Percentiles rank a stretch among this genome's conserved stretches.
Conservation (phyloP, 2,797 vertebrate species). For the Uromys caudimaculatus region DNA sequence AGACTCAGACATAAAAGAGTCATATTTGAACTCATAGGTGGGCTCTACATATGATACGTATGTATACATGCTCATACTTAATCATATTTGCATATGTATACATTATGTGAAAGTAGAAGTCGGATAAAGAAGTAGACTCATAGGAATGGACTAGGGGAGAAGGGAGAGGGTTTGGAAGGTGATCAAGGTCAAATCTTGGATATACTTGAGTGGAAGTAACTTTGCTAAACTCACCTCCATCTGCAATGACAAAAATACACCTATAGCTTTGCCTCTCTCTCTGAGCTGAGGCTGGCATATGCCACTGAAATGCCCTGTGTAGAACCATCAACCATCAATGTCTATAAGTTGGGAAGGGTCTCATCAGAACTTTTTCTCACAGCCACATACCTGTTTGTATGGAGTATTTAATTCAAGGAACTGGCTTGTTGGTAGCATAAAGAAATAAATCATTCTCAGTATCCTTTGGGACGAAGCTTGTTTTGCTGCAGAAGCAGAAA, state of each 20-base stretch:
- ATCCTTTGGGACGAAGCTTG: background rate
- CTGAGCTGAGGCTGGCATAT: background rate
- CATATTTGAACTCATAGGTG: background rate
- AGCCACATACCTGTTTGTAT: background rate
- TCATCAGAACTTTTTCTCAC: background rate
- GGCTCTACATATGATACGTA: no score
- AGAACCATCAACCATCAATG: background rate
- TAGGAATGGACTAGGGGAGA: no score
- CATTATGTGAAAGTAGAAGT: background rate
- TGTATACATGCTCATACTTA: background rate
- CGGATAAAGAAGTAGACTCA: background rate
- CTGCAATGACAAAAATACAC: background rate
- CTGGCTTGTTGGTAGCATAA: background rate
- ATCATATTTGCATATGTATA: background rate
- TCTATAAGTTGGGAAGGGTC: rapidly evolving
- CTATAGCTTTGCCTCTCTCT: background rate
- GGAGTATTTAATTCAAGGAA: background rate
- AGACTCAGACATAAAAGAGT: background rate
- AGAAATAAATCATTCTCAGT: background rate
- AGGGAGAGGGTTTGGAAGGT: background rate
- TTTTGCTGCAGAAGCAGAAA: slow-evolving; percentile 29
- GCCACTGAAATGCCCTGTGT: background rate
- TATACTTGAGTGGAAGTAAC: background rate
- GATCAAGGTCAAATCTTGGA: background rate
- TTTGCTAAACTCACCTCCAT: background rate